Evolutionary conservation across 1,140 invertebrate genomes (phyloP).

Genomic region (Eumaeus atala): DNA sequence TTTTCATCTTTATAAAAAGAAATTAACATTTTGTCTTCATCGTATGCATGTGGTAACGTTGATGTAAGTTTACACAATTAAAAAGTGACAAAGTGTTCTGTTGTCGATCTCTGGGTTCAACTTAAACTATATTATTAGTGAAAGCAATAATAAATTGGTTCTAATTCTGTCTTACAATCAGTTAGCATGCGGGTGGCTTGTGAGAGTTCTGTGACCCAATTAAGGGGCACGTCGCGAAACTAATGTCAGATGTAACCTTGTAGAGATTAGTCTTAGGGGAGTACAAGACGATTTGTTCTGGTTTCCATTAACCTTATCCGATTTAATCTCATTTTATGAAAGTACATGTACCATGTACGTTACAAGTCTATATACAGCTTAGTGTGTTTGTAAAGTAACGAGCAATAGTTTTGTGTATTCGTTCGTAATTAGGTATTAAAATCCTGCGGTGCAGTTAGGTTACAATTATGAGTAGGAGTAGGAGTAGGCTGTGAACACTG

Average conservation of each 20-base stretch:
- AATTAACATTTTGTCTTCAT: too few species aligned
- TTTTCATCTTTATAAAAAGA: too few species aligned
- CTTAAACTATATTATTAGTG: slow-evolving; percentile 14
- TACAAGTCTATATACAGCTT: too few species aligned
- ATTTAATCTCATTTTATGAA: slow-evolving; percentile 28
- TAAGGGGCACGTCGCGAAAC: slow-evolving; percentile 48
- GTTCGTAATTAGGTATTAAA: too few species aligned
- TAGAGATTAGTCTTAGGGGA: slow-evolving; percentile 47
- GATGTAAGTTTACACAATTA: too few species aligned
- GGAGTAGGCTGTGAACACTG: too few species aligned
- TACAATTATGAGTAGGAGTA: too few species aligned
- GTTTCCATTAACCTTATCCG: slow-evolving; percentile 40
- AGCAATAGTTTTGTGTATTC: too few species aligned
- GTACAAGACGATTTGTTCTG: slow-evolving; percentile 35
- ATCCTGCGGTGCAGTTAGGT: too few species aligned
- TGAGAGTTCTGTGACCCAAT: slow-evolving; percentile 60
- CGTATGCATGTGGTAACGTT: too few species aligned
- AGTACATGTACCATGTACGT: not conserved
- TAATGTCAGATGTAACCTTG: slow-evolving; percentile 48
- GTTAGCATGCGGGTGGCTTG: slow-evolving; percentile 40
- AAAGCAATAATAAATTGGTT: slow-evolving; percentile 31
- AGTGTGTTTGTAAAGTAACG: not conserved
- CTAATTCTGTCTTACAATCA: slow-evolving; percentile 43
- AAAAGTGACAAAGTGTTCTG: too few species aligned
- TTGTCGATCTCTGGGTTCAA: too few species aligned